Evolutionary conservation across 2,113 vertebrate genomes (phyloP), one percentile per base, ranked within the genome.

Genomic region (Nycticorax nycticorax): DNA sequence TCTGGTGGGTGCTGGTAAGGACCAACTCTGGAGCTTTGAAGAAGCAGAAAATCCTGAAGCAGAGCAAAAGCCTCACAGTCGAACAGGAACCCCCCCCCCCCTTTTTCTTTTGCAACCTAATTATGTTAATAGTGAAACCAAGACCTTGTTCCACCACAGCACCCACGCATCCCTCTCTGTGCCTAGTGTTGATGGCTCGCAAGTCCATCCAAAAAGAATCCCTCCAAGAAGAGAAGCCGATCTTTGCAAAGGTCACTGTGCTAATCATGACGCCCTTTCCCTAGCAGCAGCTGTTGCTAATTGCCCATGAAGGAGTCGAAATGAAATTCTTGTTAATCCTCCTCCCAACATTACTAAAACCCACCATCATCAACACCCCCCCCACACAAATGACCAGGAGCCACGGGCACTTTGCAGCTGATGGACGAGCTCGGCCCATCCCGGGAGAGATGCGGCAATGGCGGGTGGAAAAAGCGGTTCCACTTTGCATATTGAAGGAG

Each of bases 241-340:
- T 82, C 77, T 86, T 79, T 93, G 80, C 92, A 95, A 95, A 96
- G 96, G 93, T 97, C 90, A 93, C 79, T 21, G 32, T 82, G 95
- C 86, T 96, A 96, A 96, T 93, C 95, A 93, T 92, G 72, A 83
- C 8, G 4, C 76, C 88, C 86, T 79, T 94, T 88, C 90, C 80
- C 71, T 27, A 88, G 87, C 89, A 71, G 94, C 87, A 92, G 96
- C 94, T 95, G 93, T 55, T 0, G 1, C 71, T 96, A 97, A 97
- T 97, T 96, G 94, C 82, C 84, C 88, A 77, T 78, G 91, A 95
- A 97, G 94, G 93, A 97, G 93, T 73, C 0, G 3, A 94, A 91
- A 92, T 91, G 28, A 95, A 97, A 95, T 74, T 91, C 91, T 53
- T 90, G 88, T 92, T 92, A 96, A 91, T 79, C 86, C 64, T 96